phyloP scores from a whole-genome alignment of 1,140 invertebrate genomes.

The Zelostemma sp. region DNA sequence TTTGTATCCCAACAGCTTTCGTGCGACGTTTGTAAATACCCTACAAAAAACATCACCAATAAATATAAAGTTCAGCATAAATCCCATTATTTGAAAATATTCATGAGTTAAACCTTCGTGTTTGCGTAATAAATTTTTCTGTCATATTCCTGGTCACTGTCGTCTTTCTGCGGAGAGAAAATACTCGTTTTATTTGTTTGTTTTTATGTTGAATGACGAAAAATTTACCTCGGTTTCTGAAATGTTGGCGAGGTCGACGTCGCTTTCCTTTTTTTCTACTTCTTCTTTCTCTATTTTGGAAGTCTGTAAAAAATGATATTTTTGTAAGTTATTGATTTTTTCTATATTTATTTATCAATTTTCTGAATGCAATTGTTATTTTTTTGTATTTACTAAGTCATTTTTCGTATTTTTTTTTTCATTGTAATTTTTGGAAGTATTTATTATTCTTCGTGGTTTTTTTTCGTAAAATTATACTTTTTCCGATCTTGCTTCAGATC shows the following conservation, averaged over 20 bases:
- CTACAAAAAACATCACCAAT: not conserved
- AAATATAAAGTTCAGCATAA: too few relatives aligned
- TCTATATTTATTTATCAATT: too few relatives aligned
- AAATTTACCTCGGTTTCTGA: not conserved
- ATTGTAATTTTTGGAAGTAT: too few relatives aligned
- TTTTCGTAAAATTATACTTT: constrained; percentile 13
- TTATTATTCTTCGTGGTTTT: not conserved
- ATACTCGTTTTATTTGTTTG: too few relatives aligned
- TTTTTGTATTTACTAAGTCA: too few relatives aligned
- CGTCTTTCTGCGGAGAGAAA: not conserved
- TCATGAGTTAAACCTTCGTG: not conserved
- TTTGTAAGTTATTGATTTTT: too few relatives aligned
- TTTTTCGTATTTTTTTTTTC: too few relatives aligned
- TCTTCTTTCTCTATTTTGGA: too few relatives aligned
- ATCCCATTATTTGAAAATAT: too few relatives aligned
- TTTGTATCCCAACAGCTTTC: constrained; percentile 12
- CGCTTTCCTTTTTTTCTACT: not conserved
- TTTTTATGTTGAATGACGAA: not conserved
- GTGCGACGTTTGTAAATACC: not conserved
- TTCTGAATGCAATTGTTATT: too few relatives aligned
- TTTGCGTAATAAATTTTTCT: constrained; percentile 5
- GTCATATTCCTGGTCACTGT: not conserved
- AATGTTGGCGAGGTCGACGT: not conserved
- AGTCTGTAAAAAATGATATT: too few relatives aligned
- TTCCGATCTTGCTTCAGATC: constrained; percentile 32